These are phyloP conservation scores for Trichonephila inaurata DNA, from an alignment of 1,140 invertebrate genomes.

Conservation along the genomic window DNA sequence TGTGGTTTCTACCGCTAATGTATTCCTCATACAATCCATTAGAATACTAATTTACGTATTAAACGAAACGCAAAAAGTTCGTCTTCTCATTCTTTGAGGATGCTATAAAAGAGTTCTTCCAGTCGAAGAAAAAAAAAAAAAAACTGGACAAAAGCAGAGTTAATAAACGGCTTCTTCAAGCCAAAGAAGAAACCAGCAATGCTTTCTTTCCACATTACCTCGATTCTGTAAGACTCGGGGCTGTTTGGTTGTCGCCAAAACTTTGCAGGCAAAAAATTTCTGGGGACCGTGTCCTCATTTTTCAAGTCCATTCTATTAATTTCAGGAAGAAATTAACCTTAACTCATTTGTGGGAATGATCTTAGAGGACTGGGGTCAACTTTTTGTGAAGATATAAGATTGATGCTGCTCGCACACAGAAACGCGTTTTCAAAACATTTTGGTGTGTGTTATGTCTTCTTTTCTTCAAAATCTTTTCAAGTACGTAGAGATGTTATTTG, in stretches of 20 bases:
- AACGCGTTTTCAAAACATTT: no score
- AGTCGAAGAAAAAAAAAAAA: neutral
- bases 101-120: neutral
- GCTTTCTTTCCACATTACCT: constrained; percentile 18
- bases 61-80: neutral
- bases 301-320: neutral
- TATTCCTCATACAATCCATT: constrained; percentile 24
- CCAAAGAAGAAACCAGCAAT: neutral
- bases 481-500: neutral
- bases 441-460: no score
- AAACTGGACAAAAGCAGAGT: constrained; percentile 4
- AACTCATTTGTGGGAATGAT: no score
- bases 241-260: constrained; percentile 8
- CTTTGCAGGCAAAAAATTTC: neutral
- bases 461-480: neutral
- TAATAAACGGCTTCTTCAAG: constrained; percentile 1
- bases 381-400: no score
- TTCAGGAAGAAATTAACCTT: neutral
- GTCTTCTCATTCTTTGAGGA: neutral
- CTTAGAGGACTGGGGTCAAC: no score
- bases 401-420: no score
- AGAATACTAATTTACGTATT: constrained; percentile 27
- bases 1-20: constrained; percentile 3
- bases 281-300: neutral
- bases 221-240: neutral